These are phyloP conservation scores for Podotricha telesiphe DNA, from an alignment of 2,888 invertebrate species.

Conservation along the genomic window DNA sequence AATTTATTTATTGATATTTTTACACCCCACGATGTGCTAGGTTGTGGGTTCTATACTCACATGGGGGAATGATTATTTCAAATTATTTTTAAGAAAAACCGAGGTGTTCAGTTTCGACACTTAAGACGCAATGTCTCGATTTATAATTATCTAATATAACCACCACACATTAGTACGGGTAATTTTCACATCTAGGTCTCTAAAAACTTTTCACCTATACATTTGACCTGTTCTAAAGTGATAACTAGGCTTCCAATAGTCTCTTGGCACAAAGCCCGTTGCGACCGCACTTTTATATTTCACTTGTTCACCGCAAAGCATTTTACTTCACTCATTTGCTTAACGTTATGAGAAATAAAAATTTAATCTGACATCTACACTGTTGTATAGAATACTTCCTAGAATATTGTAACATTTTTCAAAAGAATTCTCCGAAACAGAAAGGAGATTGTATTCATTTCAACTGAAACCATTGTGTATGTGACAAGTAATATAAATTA, in stretches of 20 bases:
- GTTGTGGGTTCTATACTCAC: too few species aligned
- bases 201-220: conserved; percentile 15
- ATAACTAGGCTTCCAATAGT: conserved; percentile 44
- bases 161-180: neutral
- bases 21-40: too few species aligned
- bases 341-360: conserved; percentile 39
- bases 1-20: too few species aligned
- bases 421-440: neutral
- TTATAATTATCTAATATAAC: too few species aligned
- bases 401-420: conserved; percentile 5
- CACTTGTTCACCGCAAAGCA: conserved; percentile 47
- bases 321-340: conserved; percentile 47
- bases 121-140: too few species aligned
- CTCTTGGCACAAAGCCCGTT: conserved; percentile 47
- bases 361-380: conserved; percentile 6
- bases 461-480: neutral
- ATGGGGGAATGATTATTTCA: too few species aligned
- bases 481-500: neutral
- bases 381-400: conserved; percentile 4
- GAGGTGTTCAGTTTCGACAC: too few species aligned
- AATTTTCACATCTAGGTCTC: neutral
- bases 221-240: conserved; percentile 38
- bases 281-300: conserved; percentile 47
- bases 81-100: too few species aligned
- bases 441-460: neutral